Conservation (phyloP, 2,113 vertebrate genomes). For the Epinephelus fuscoguttatus region DNA sequence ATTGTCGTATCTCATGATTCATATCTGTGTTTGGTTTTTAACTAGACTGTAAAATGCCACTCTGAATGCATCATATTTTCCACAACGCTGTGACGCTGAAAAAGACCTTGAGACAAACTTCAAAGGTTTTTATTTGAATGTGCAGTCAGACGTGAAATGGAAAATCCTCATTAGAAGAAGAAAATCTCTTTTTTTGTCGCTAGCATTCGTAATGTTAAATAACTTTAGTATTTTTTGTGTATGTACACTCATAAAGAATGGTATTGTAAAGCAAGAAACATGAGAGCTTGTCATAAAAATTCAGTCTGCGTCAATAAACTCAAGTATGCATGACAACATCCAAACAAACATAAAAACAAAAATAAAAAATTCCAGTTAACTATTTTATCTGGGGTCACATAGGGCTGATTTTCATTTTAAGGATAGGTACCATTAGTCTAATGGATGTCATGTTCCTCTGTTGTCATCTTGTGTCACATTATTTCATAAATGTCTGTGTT, state of each 20-base stretch:
- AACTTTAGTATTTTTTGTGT: not conserved
- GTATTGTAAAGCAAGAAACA: not conserved
- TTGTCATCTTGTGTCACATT: slow-evolving; percentile 31
- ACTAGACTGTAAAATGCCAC: not conserved
- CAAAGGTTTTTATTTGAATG: slow-evolving; percentile 7
- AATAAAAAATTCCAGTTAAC: not conserved
- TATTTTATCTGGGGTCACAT: not conserved
- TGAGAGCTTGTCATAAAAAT: not conserved
- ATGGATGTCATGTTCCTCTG: not conserved
- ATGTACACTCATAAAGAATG: not conserved
- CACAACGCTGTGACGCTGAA: not conserved
- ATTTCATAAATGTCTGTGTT: slow-evolving; percentile 27
- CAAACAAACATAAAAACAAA: not conserved
- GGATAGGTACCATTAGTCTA: not conserved
- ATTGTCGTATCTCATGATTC: slow-evolving; percentile 3
- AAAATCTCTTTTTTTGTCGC: not conserved
- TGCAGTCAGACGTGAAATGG: not conserved
- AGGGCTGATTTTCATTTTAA: not conserved
- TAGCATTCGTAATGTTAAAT: not conserved
- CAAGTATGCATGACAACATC: not conserved
- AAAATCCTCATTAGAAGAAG: not conserved
- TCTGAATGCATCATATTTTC: not conserved
- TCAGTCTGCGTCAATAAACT: not conserved
- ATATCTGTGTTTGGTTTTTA: not conserved
- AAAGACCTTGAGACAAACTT: not conserved